These are phyloP conservation scores for Lasioglossum villosulum DNA, from an alignment of 2,888 invertebrate genomes.

Conservation along the genomic window DNA sequence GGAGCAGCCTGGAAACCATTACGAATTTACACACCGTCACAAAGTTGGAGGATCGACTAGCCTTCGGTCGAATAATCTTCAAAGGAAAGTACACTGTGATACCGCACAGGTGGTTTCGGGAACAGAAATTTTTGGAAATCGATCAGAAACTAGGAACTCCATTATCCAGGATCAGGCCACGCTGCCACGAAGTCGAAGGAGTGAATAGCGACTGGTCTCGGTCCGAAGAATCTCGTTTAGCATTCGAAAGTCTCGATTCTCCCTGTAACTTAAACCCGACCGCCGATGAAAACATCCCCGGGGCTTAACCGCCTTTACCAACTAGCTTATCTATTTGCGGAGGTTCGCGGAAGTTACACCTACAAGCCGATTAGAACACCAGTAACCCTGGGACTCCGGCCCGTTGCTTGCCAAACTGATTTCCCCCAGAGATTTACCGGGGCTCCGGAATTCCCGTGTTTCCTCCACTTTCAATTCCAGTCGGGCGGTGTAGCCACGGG, in stretches of 20 bases:
- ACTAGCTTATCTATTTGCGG: conserved; percentile 71
- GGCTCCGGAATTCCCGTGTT: conserved; percentile 67
- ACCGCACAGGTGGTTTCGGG: too few relatives aligned
- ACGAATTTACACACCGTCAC: background rate
- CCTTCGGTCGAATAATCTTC: too few relatives aligned
- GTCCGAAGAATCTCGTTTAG: conserved; percentile 6
- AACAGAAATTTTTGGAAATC: too few relatives aligned
- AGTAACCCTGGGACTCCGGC: conserved; percentile 28
- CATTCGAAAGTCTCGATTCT: conserved; percentile 28
- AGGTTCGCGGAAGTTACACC: conserved; percentile 62
- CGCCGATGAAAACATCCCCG: conserved; percentile 61
- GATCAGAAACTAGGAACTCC: too few relatives aligned
- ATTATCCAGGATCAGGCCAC: too few relatives aligned
- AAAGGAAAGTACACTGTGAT: too few relatives aligned
- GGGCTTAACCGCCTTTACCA: conserved; percentile 51
- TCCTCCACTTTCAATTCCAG: conserved; percentile 62
- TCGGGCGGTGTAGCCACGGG: conserved; percentile 22
- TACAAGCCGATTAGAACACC: conserved; percentile 76
- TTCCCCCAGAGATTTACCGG: conserved; percentile 64
- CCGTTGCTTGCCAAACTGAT: conserved; percentile 38
- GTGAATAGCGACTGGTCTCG: background rate
- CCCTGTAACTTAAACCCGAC: conserved; percentile 46
- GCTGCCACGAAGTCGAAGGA: background rate
- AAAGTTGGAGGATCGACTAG: too few relatives aligned
- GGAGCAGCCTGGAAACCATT: too few relatives aligned